A percentile compares a stretch with the other conserved stretches of the same genome.
Conservation (phyloP, 2,888 invertebrate species). For the Nomada goodeniana region DNA sequence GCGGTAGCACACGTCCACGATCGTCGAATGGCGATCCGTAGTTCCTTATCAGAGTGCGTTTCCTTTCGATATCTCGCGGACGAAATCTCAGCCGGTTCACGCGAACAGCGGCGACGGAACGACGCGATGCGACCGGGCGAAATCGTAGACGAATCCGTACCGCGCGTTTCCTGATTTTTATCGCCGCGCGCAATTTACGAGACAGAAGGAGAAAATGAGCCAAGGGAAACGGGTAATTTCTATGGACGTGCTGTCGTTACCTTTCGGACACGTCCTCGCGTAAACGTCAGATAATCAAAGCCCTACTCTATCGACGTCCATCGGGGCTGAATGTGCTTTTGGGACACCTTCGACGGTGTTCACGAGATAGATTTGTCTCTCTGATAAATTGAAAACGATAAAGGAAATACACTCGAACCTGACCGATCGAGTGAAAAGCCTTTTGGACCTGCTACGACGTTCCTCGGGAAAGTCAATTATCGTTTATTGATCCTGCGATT, state of each 20-base stretch:
- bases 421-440: not conserved
- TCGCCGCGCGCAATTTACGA: slow-evolving; percentile 70
- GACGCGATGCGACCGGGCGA: slow-evolving; percentile 5
- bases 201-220: slow-evolving; percentile 52
- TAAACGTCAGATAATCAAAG: slow-evolving; percentile 38
- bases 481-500: slow-evolving; percentile 17
- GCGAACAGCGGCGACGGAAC: slow-evolving; percentile 42
- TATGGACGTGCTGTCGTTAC: slow-evolving; percentile 40
- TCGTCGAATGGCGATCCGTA: slow-evolving; percentile 56
- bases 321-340: slow-evolving; percentile 13
- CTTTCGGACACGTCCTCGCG: slow-evolving; percentile 16
- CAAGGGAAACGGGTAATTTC: slow-evolving; percentile 65
- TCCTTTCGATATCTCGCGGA: slow-evolving; percentile 66
- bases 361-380: slow-evolving; percentile 32
- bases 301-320: no score
- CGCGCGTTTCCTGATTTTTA: slow-evolving; percentile 69
- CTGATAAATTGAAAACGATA: slow-evolving; percentile 39
- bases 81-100: slow-evolving; percentile 54
- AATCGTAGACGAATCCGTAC: slow-evolving; percentile 53
- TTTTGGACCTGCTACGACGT: not conserved
- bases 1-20: slow-evolving; percentile 49
- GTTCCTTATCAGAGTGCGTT: slow-evolving; percentile 68
- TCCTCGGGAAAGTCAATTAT: slow-evolving; percentile 14
- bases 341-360: slow-evolving; percentile 15
- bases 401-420: not conserved